Evolutionary conservation across 2,113 vertebrate genomes (phyloP), one percentile per base, ranked within the genome.

Genomic region (Gymnocephalus cernua): DNA sequence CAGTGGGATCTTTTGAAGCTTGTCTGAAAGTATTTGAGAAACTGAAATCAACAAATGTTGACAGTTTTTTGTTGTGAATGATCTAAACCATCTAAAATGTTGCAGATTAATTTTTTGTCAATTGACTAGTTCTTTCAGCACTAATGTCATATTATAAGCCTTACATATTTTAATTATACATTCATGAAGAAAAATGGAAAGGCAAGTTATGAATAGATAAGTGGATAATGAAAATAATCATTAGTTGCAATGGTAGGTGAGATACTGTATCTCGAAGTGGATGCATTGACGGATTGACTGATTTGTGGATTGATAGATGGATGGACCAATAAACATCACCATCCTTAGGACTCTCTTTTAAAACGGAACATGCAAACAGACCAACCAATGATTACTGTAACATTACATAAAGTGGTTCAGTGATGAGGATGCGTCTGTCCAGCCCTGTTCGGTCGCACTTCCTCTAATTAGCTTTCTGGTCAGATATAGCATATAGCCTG

Each of bases 401-500:
- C 32, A 14, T 41, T 3, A 27, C 25, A 14, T 11, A 11, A 1
- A 12, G 19, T 3, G 1, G 14, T 25, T 54, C 12, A 41, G 1
- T 8, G 13, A 0, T 35, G 15, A 15, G 59, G 41, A 10, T n/a
- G 62, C 2, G 8, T 63, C 48, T 48, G 23, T 29, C 4, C 38
- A 53, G 61, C 38, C 18, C 18, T 13, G 9, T 63, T 35, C 32
- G 29, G 47, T 58, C n/a, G 27, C 15, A 0, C 21, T 1, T 59
- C 23, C 50, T 56, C 23, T 77, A 14, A 45, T 70, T 53, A 58
- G 51, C 77, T 44, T 23, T 14, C 9, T 1, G 1, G 4, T 73
- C 38, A 61, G 64, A 73, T 35, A 73, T 23, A 57, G 48, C 12
- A 23, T 32, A 18, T 29, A 59, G 82, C 18, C 62, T 45, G 51